These are phyloP conservation scores for Phortica magna DNA, from an alignment of 2,888 invertebrate species.

Conservation along the genomic window DNA sequence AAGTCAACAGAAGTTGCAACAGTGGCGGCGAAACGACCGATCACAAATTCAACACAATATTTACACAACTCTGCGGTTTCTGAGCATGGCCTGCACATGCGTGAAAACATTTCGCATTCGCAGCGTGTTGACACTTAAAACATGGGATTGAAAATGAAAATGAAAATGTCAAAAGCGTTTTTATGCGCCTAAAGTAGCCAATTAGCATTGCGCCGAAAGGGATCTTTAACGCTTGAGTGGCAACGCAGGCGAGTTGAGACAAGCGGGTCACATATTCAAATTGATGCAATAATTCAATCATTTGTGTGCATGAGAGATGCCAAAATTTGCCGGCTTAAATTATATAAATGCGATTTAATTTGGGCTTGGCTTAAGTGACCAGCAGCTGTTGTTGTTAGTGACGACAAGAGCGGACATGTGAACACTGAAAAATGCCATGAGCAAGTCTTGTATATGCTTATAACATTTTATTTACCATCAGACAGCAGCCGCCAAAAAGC, in stretches of 20 bases:
- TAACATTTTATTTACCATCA: too few species aligned
- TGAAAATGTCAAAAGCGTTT: too few species aligned
- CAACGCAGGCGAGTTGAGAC: neutral
- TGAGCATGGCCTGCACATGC: slow-evolving; percentile 3
- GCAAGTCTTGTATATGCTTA: too few species aligned
- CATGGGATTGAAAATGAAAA: too few species aligned
- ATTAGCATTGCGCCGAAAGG: slow-evolving; percentile 60
- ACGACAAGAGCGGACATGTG: too few species aligned
- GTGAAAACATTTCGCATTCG: neutral
- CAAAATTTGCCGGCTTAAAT: neutral
- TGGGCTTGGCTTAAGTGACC: neutral
- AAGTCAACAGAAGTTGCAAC: slow-evolving; percentile 34
- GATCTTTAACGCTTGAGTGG: slow-evolving; percentile 61
- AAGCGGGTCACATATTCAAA: slow-evolving; percentile 57
- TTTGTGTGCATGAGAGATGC: slow-evolving; percentile 37
- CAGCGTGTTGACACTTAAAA: slow-evolving; percentile 1
- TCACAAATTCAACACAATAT: slow-evolving; percentile 53
- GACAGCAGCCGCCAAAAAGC: too few species aligned
- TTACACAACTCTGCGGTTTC: slow-evolving; percentile 67
- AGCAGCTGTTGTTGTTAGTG: neutral
- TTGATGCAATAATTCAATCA: slow-evolving; percentile 54
- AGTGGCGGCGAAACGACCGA: neutral
- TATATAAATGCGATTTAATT: neutral
- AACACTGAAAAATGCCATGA: too few species aligned
- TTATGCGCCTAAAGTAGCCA: slow-evolving; percentile 49